Base-by-base conservation (phyloP, 1,140 invertebrate genomes). In the Sycophila sp. region DNA sequence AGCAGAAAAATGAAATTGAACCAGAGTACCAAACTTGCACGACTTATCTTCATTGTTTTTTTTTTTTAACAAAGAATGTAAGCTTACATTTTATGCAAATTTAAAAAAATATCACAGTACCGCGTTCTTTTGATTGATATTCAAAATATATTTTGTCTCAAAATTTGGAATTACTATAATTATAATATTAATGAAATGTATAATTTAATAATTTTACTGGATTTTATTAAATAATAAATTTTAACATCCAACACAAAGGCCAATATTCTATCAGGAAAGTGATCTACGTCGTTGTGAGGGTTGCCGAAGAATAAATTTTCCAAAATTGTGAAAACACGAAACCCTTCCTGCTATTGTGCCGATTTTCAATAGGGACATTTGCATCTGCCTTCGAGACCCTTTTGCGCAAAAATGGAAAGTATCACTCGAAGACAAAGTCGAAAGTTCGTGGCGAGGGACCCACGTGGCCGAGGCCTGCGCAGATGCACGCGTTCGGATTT, bases 391-490 rank as follows among this genome's bases (percentile, higher is more conserved):
- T 15, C 1, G 32, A 32, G 30, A 2, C 56, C 36, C 66, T 75
- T 78, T 78, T 75, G 70, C 77, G 77, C 72, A 77, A 78, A 78
- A 62, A 68, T 60, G 56, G 51, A 59, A 71, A 69, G 26, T 0
- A 49, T 30, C 38, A 15, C 15, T 36, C n/a, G 24, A 7, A 42
- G 17, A 10, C 7, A 17, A 8, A 28, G 22, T 30, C 51, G 51
- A 30, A n/a, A 53, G 22, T 17, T 2, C 28, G 24, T 53, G 26
- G 26, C n/a, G n/a, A n/a, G n/a, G n/a, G 13, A 6, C 22, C 49
- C 58, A 60, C 26, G 28, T 60, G 58, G 28, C 17, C 34, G 15
- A 38, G 7, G 13, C 45, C 6, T 24, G 34, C 53, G 53, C 55
- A 58, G 32, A 40, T 40, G 32, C 58, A 30, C 11, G n/a, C n/a